These are phyloP conservation scores for Monochamus alternatus DNA, from an alignment of 2,888 invertebrate species.

Conservation along the genomic window DNA sequence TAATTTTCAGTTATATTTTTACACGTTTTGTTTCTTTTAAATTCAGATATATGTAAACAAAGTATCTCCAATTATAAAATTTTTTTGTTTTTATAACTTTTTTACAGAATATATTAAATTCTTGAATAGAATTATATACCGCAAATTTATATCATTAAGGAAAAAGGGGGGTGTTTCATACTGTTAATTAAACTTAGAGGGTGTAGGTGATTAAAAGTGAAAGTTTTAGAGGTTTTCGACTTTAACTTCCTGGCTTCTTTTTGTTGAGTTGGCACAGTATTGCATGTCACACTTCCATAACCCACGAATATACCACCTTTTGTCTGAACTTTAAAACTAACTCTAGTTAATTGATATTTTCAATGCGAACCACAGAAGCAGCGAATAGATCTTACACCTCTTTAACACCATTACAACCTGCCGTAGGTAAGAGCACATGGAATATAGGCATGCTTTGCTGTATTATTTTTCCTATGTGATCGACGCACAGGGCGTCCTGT, in stretches of 20 bases:
- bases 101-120: too few relatives aligned
- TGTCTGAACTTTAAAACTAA: slow-evolving; percentile 22
- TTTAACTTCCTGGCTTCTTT: slow-evolving; percentile 27
- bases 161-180: too few relatives aligned
- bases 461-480: slow-evolving; percentile 40
- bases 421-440: slow-evolving; percentile 71
- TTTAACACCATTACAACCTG: slow-evolving; percentile 73
- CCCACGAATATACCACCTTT: background rate
- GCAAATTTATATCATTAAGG: too few relatives aligned
- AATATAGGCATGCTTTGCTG: slow-evolving; percentile 26
- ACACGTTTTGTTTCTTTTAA: too few relatives aligned
- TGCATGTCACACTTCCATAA: slow-evolving; percentile 23
- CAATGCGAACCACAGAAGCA: slow-evolving; percentile 70
- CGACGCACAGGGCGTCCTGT: too few relatives aligned
- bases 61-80: too few relatives aligned
- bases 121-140: too few relatives aligned
- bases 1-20: too few relatives aligned
- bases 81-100: too few relatives aligned
- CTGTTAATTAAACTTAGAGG: too few relatives aligned
- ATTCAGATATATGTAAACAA: too few relatives aligned
- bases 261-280: slow-evolving; percentile 20
- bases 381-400: slow-evolving; percentile 74
- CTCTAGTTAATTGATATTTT: slow-evolving; percentile 50
- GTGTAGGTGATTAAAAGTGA: too few relatives aligned
- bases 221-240: background rate